phyloP scores from a whole-genome alignment of 92 coral and sea anemone genomes.

The Paragorgia papillata region DNA sequence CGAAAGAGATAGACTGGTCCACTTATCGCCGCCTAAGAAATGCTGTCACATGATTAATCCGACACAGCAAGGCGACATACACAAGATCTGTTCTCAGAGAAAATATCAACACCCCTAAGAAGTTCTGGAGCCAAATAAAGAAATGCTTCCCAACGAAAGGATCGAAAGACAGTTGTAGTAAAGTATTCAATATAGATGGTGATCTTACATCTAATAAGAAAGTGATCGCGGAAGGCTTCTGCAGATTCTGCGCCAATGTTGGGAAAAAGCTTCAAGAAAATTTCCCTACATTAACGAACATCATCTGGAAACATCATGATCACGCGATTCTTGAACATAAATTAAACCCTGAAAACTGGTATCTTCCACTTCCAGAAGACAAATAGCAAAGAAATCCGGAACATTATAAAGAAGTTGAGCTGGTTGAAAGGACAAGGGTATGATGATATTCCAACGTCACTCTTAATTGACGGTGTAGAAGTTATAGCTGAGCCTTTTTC shows the following conservation, averaged over 20 bases:
- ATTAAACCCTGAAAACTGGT: not conserved
- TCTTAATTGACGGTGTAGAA: not conserved
- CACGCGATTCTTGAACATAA: not conserved
- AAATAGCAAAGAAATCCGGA: not conserved
- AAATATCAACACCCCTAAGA: constrained; percentile 5
- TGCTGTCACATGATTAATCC: constrained; percentile 14
- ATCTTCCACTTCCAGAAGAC: constrained; percentile 13
- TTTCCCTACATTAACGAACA: not conserved
- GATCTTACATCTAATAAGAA: not conserved
- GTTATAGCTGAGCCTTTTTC: constrained; percentile 4
- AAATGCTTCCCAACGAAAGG: constrained; percentile 28
- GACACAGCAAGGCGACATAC: constrained; percentile 8
- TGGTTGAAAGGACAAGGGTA: constrained; percentile 13
- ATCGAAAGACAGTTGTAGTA: not conserved
- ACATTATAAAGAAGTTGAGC: not conserved
- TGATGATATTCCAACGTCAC: constrained; percentile 20
- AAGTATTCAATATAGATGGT: constrained; percentile 3
- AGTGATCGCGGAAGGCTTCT: constrained; percentile 18
- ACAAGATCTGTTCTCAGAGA: constrained; percentile 19
- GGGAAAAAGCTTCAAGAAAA: not conserved
- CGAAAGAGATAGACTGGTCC: constrained; percentile 11
- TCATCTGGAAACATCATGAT: constrained; percentile 10
- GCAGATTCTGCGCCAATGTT: not conserved
- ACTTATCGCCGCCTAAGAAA: constrained; percentile 15
- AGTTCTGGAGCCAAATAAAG: constrained; percentile 28